Percentiles rank a stretch among this genome's conserved stretches.
Evolutionary conservation across 2,113 vertebrate genomes (phyloP).

Genomic region (Gallinago paraguaiae): DNA sequence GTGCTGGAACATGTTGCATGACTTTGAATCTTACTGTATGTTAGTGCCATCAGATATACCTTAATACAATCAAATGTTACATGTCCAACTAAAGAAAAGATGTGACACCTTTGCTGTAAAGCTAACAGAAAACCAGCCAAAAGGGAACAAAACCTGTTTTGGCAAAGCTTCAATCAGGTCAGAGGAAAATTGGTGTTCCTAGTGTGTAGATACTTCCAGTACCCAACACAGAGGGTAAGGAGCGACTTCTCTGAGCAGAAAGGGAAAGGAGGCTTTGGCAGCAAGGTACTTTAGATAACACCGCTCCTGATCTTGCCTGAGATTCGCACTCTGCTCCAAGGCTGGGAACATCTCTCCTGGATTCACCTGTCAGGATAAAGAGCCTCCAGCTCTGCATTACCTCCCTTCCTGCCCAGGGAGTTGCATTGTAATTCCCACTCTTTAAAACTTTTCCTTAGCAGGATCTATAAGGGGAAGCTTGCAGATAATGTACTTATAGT

Average conservation of each 20-base stretch:
- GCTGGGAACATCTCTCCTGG: constrained; percentile 1
- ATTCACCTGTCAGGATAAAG: not conserved
- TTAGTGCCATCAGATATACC: constrained; percentile 54
- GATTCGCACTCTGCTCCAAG: not conserved
- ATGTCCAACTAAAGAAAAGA: not conserved
- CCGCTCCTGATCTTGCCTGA: constrained; percentile 14
- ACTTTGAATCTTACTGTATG: not conserved
- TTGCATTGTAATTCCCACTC: not conserved
- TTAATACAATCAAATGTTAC: constrained; percentile 16
- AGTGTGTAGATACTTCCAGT: not conserved
- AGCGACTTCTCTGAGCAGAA: not conserved
- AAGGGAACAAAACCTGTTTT: not conserved
- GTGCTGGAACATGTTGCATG: constrained; percentile 22
- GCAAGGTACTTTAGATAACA: not conserved
- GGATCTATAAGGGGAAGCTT: not conserved
- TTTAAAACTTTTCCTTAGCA: not conserved
- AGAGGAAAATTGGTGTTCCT: not conserved
- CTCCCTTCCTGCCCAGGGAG: not conserved
- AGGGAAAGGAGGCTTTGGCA: constrained; percentile 15
- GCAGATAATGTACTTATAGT: not conserved
- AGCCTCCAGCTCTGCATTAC: not conserved
- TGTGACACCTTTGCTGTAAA: constrained; percentile 39
- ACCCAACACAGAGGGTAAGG: not conserved
- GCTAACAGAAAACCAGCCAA: constrained; percentile 23
- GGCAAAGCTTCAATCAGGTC: constrained; percentile 42